Evolutionary conservation across 1,140 invertebrate species (phyloP).

Genomic region (Panulirus ornatus): DNA sequence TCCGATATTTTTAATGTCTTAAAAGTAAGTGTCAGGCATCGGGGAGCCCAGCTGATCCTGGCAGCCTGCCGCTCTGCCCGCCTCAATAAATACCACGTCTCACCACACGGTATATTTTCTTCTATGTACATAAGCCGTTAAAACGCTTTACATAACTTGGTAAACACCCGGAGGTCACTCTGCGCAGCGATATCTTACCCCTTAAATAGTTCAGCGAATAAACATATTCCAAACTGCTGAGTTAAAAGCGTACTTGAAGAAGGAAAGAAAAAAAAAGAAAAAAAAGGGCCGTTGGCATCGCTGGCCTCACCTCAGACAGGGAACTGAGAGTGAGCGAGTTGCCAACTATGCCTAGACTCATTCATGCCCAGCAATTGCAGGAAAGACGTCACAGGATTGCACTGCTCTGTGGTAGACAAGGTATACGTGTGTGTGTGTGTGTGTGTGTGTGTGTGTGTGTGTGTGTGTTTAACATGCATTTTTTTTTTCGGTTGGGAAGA

Average conservation of each 20-base stretch:
- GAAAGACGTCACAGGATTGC: neutral
- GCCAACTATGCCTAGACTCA: slow-evolving; percentile 18
- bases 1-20: no score
- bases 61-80: neutral
- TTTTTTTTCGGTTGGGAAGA: neutral
- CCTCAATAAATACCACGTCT: neutral
- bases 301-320: neutral
- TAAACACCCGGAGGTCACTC: no score
- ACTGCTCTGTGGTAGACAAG: no score
- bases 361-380: slow-evolving; percentile 1
- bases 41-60: neutral
- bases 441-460: slow-evolving; percentile 23
- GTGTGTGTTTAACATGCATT: no score
- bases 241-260: no score
- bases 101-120: neutral
- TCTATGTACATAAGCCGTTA: neutral
- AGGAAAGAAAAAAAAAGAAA: neutral
- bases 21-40: neutral
- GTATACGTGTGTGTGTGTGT: slow-evolving; percentile 20
- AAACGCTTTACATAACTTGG: no score
- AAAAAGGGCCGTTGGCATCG: neutral
- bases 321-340: neutral
- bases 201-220: no score
- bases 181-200: no score
- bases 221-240: no score